Evolutionary conservation across 2,797 vertebrate species (phyloP).

Genomic region (Liparis tanakae): DNA sequence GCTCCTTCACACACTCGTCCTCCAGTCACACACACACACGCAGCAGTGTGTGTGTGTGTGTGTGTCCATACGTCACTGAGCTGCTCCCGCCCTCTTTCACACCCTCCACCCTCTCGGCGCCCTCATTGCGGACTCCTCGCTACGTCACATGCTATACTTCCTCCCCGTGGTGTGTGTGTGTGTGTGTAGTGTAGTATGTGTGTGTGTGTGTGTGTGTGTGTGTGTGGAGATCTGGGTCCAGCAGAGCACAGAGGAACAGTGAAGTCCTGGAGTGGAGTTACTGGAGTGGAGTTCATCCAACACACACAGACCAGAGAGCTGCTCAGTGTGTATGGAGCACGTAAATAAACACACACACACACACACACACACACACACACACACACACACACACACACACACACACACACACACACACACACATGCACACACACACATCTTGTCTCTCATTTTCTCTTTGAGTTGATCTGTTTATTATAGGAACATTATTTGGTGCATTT

Average conservation of each 20-base stretch:
- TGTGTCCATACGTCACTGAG: slow-evolving; percentile 43
- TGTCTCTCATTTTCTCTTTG: no score
- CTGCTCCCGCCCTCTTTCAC: slow-evolving; percentile 54
- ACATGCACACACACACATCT: neutral
- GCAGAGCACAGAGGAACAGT: slow-evolving; percentile 51
- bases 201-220: slow-evolving; percentile 37
- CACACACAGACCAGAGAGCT: slow-evolving; percentile 3
- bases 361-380: neutral
- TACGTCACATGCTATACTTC: slow-evolving; percentile 72
- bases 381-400: neutral
- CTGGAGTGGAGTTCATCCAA: slow-evolving; percentile 68
- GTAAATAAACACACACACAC: neutral
- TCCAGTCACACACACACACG: slow-evolving; percentile 55
- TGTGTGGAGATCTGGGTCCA: slow-evolving; percentile 60
- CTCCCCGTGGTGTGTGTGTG: slow-evolving; percentile 58
- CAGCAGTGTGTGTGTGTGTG: slow-evolving; percentile 21
- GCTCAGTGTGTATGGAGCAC: neutral
- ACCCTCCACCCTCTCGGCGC: slow-evolving; percentile 45
- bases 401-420: neutral
- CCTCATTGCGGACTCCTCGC: slow-evolving; percentile 52
- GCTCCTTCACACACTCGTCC: slow-evolving; percentile 42
- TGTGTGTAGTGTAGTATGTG: slow-evolving; percentile 25
- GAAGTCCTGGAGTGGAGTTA: slow-evolving; percentile 69
- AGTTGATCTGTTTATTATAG: neutral
- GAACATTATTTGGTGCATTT: no score